Evolutionary conservation across 2,113 vertebrate genomes (phyloP), one percentile per base, ranked within the genome.

Genomic region (Melanerpes aurifrons): DNA sequence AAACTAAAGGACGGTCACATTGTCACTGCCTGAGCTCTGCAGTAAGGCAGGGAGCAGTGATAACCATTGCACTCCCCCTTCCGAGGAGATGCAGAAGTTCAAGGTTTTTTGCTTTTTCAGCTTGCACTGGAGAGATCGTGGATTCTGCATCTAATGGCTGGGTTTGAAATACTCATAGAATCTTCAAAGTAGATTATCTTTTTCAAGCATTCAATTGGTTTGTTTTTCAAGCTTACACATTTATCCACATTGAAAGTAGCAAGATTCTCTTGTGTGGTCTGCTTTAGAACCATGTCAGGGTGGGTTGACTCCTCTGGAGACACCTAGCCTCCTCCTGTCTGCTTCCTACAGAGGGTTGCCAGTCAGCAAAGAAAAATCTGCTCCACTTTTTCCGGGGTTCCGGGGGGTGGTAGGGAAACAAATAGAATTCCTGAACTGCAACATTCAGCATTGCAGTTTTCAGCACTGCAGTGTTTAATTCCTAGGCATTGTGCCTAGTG

Each of bases 401-500:
- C 8, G 1, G 7, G 62, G 16, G 21, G 35, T n/a, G 25, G 7
- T 25, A 47, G 8, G 25, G 35, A 66, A 40, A 29, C 14, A 70
- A 86, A 25, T 2, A 62, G 48, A 19, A 82, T 75, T 61, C 7
- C 12, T 1, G 1, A 4, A 17, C 43, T 77, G 73, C 70, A 83
- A 53, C 47, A 47, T 56, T 37, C 48, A 28, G 4, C 29, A 62
- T 16, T 84, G 62, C 56, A 35, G 20, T 50, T 66, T 86, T 72
- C 26, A 57, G 50, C 12, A 40, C 7, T 40, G 25, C 28, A 53
- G 35, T 28, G 35, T 3, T 12, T 53, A 3, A 20, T 76, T 66
- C 78, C 28, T 58, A 75, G 64, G 53, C 47, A 22, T 47, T 0
- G 0, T 78, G 37, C 25, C 69, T 54, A 69, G 21, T 0, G 0